Conservation (phyloP, 23 tunicate genomes). For the Aplidium turbinatum region DNA sequence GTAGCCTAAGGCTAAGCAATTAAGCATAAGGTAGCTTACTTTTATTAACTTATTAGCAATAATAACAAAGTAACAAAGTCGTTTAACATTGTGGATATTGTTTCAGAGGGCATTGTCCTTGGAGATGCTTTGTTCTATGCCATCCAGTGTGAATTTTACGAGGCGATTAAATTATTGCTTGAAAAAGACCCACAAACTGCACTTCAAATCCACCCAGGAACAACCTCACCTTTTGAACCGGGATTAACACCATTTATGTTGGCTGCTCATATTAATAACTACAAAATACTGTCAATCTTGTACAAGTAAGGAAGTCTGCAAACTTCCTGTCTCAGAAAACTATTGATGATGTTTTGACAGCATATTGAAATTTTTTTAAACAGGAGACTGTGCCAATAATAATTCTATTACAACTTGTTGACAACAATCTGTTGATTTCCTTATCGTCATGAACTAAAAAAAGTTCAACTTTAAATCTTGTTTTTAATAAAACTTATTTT, state of each 20-base stretch:
- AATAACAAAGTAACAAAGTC: not conserved
- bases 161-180: constrained; percentile 73
- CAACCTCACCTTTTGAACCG: constrained; percentile 98
- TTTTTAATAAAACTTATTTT: no score
- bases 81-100: no score
- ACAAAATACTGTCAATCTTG: constrained; percentile 77
- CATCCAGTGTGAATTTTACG: constrained; percentile 75
- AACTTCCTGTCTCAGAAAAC: not conserved
- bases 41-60: not conserved
- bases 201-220: constrained; percentile 77
- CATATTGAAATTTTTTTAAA: not conserved
- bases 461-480: no score
- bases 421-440: no score
- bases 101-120: constrained; percentile 62
- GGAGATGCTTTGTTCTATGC: constrained; percentile 93
- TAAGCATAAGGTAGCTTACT: not conserved
- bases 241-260: constrained; percentile 91
- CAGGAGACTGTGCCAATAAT: no score
- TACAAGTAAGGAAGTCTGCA: constrained; percentile 48
- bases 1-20: no score
- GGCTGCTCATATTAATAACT: constrained; percentile 89
- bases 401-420: no score
- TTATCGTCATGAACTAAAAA: no score
- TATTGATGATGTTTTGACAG: not conserved
- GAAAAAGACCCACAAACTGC: constrained; percentile 95